Base-by-base conservation (phyloP, 2,797 vertebrate species). In the Lacerta agilis region DNA sequence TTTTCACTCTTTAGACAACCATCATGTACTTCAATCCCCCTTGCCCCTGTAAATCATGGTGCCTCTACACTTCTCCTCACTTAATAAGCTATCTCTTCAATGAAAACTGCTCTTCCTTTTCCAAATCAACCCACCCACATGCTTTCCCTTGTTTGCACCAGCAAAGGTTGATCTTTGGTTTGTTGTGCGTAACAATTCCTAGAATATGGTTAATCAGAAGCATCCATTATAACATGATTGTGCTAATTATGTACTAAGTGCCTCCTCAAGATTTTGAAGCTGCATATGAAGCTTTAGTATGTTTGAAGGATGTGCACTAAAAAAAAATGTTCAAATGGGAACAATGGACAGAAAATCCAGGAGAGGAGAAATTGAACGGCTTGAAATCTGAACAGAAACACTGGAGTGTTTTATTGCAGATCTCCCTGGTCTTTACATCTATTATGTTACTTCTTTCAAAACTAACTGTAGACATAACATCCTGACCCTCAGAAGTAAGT, bases 201-300 rank as follows among this genome's bases (percentile, higher is more conserved):
- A 77, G 27, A 87, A 88, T 58, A 45, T 79, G 86, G 77, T 27
- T 8, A 8, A 55, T 17, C 71, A 91, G 83, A 88, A 91, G 25
- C 80, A 83, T 76, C 49, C 29, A 88, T 89, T 93, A 79, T 64
- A 38, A 90, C 15, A 64, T n/a, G 33, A 71, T 90, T 82, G 29
- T 45, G 49, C 87, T 90, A 93, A 93, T 84, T 86, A 55, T 55
- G 49, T 64, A 71, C 36, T 55, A 55, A 55, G 49, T 55, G 49
- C 49, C n/a, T 33, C n/a, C 91, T 86, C 81, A 69, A 85, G 78
- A 87, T 41, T 88, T 71, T 85, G 90, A 77, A 92, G 86, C 79
- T 33, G 38, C 76, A 87, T 92, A 86, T 29, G 91, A 90, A 92
- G 0, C 38, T 27, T 75, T 76, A 33, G 25, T 36, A 41, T 17